A percentile compares a stretch with the other conserved stretches of the same genome.
phyloP scores from a whole-genome alignment of 64 coral and sea anemone species.

The Stichodactyla mertensii region DNA sequence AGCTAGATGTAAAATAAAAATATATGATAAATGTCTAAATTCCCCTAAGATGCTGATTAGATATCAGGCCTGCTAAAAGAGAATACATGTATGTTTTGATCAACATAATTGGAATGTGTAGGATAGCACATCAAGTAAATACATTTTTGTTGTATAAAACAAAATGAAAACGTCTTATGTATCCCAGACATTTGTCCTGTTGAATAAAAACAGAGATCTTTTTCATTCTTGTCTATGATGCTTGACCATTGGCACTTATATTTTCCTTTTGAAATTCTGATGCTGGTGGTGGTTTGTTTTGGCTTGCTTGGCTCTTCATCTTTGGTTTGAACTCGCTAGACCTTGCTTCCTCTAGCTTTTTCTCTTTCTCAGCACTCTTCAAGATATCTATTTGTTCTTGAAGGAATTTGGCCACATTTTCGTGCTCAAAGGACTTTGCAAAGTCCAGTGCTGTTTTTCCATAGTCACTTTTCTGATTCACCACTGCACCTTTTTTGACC shows the following conservation, averaged over 20 bases:
- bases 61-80: too few species aligned
- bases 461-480: conserved; percentile 57
- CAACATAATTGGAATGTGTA: too few species aligned
- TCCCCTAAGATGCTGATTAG: too few species aligned
- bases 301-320: background rate
- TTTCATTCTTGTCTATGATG: background rate
- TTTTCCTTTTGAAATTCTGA: background rate
- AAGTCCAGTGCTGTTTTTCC: conserved; percentile 96
- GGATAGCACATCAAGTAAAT: too few species aligned
- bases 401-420: conserved; percentile 57
- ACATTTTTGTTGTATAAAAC: too few species aligned
- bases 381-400: conserved; percentile 57
- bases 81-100: too few species aligned
- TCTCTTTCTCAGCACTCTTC: conserved; percentile 56
- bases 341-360: conserved; percentile 48
- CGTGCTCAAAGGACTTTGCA: conserved; percentile 83
- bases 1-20: too few species aligned
- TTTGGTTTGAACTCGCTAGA: background rate
- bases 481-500: conserved; percentile 72
- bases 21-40: too few species aligned
- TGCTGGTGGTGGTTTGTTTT: background rate
- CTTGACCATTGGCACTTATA: background rate
- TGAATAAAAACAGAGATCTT: too few species aligned
- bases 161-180: too few species aligned
- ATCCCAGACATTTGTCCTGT: too few species aligned